Base-by-base conservation (phyloP, 2,888 invertebrate genomes). In the Chalcis sispes region DNA sequence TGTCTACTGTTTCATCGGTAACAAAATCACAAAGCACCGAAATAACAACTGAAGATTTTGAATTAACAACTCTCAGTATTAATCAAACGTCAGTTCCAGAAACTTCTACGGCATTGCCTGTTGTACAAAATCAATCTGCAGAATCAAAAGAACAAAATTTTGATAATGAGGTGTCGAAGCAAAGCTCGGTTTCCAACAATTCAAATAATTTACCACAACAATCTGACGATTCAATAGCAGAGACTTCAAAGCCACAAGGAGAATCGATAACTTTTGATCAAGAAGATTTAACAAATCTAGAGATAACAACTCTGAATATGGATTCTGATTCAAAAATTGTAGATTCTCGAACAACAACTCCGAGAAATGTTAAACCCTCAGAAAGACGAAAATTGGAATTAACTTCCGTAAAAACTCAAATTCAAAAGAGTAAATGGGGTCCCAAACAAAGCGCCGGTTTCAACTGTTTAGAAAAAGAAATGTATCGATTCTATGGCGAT, bases 401-500 rank as follows among this genome's bases (percentile, higher is more conserved):
- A 1, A 80, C 80, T 13, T 80, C 81, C 13, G 36, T 72, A 13
- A 78, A 76, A 48, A 58, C 58, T 58, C 36, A 72, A 75, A 59
- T 52, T 61, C 66, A 76, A 15, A 78, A 70, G 23, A 48, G 15
- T 1, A 76, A 73, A 36, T 32, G 78, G 69, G 66, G 77, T 40
- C 80, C 79, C 40, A 75, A 80, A 64, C 80, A 83, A 56, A 80
- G 82, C 1, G 86, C 84, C 48, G 88, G 89, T 29, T 92, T 92
- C 84, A 91, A 90, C 78, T 92, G 92, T 81, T 88, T 91, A 61
- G 90, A 90, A 40, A 90, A 89, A 80, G 88, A 90, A 75, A 86
- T 91, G 82, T 90, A 91, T 80, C 89, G 89, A 75, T 92, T 91
- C 84, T 92, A 92, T 81, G 90, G 91, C 1, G 92, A 92, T 83